These are phyloP conservation scores for Smittia sp. DNA, from an alignment of 2,888 invertebrate genomes.

Conservation along the genomic window DNA sequence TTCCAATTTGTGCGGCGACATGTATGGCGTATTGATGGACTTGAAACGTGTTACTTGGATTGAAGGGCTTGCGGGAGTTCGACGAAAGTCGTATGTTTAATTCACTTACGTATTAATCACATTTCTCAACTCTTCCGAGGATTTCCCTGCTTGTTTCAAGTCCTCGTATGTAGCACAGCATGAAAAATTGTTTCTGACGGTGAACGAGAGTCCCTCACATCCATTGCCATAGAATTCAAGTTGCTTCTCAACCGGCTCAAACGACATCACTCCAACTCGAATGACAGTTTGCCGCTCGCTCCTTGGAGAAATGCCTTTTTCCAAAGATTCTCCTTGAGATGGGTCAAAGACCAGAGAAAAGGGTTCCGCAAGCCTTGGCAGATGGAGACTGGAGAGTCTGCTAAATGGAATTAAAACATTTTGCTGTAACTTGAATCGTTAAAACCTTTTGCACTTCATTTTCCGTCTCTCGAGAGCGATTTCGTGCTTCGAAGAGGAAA, in stretches of 20 bases:
- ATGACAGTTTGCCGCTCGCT: neutral
- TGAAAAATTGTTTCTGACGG: neutral
- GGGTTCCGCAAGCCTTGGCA: neutral
- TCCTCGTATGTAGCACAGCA: neutral
- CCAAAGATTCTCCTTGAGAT: neutral
- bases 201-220: neutral
- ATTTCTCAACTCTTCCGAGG: neutral
- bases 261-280: neutral
- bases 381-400: neutral
- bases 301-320: neutral
- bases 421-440: neutral
- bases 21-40: neutral
- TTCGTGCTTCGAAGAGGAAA: too few relatives aligned
- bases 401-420: neutral
- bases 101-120: constrained; percentile 24
- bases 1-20: constrained; percentile 19
- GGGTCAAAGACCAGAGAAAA: constrained; percentile 10
- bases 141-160: constrained; percentile 1
- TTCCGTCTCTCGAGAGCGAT: too few relatives aligned
- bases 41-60: constrained; percentile 20
- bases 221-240: neutral
- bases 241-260: neutral
- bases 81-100: neutral
- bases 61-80: constrained; percentile 5
- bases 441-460: neutral